Conservation (phyloP, 2,113 vertebrate species). For the Seriola dumerili region DNA sequence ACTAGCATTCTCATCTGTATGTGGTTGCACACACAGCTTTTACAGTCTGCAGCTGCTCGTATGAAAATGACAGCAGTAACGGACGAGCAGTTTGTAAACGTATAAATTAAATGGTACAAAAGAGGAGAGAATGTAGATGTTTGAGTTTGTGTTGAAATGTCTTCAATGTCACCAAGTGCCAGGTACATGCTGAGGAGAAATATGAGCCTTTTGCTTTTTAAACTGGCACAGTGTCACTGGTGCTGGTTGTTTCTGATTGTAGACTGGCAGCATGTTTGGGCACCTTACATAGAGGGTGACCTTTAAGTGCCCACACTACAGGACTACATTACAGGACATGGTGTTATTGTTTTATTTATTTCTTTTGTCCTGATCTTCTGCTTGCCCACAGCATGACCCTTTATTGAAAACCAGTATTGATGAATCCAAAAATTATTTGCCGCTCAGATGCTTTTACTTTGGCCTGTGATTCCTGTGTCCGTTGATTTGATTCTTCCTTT, state of each 20-base stretch:
- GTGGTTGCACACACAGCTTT: constrained; percentile 10
- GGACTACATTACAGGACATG: constrained; percentile 15
- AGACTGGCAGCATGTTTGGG: constrained; percentile 32
- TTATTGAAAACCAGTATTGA: constrained; percentile 7
- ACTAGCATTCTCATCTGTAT: constrained; percentile 4
- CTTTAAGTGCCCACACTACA: constrained; percentile 27
- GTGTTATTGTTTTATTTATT: constrained; percentile 14
- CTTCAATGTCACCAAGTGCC: constrained; percentile 70
- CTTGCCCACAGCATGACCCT: constrained; percentile 49
- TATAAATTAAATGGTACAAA: constrained; percentile 45
- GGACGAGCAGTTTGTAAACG: not conserved
- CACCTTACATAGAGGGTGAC: constrained; percentile 27
- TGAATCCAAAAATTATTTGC: constrained; percentile 26
- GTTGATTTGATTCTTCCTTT: constrained; percentile 77
- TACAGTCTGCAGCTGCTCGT: constrained; percentile 17
- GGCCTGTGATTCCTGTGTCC: constrained; percentile 28
- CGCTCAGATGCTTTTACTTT: constrained; percentile 25
- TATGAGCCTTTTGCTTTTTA: constrained; percentile 16
- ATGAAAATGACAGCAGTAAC: constrained; percentile 24
- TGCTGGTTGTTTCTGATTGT: constrained; percentile 45
- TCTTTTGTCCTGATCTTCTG: constrained; percentile 22
- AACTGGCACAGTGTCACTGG: constrained; percentile 6
- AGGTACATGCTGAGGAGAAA: constrained; percentile 35
- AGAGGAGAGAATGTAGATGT: not conserved
- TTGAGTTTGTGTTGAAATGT: constrained; percentile 31